Base-by-base conservation (phyloP, 1,140 invertebrate genomes). In the Araneus ventricosus region DNA sequence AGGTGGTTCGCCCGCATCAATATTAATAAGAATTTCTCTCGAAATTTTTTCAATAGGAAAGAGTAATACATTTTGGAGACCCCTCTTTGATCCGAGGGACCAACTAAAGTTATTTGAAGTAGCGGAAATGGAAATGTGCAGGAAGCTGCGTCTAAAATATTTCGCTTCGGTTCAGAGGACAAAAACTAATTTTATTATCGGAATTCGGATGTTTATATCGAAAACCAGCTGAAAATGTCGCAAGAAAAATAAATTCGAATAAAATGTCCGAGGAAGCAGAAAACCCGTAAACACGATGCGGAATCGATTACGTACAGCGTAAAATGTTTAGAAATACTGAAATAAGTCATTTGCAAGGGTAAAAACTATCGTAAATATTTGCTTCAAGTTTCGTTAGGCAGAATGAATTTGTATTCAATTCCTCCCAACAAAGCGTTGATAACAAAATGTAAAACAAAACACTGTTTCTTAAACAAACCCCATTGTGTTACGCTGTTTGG, bases 181-280 rank as follows among this genome's bases (percentile, higher is more conserved):
- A 75, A 37, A 75, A 75, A 75, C 30, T 37, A 75, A 30, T 75
- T 75, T 75, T 75, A 37, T 37, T 75, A 75, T 75, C 70, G 70
- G 70, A 34, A 75, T 37, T 75, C 30, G 70, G 30, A 75, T 75
- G 20, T 75, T 24, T 37, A 75, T 34, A 75, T 75, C 70, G 17
- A 14, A 17, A 6, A 30, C 8, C 70, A 20, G 17, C n/a, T 27
- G 17, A 34, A 30, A 20, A 20, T 75, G 34, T 34, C 30, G 20
- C 0, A 34, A 14, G 14, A 75, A 75, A 37, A 37, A 34, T 10
- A 34, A 34, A 75, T 75, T 75, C 10, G 17, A 75, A 75, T 75
- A 75, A 37, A 75, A 75, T 34, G 20, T 27, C 30, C 1, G 10
- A 75, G 30, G 34, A 75, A 34, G 27, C 70, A 10, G 70, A 30